Evolutionary conservation across 2,113 vertebrate genomes (phyloP), one percentile per base, ranked within the genome.

Genomic region (Xiphophorus couchianus): DNA sequence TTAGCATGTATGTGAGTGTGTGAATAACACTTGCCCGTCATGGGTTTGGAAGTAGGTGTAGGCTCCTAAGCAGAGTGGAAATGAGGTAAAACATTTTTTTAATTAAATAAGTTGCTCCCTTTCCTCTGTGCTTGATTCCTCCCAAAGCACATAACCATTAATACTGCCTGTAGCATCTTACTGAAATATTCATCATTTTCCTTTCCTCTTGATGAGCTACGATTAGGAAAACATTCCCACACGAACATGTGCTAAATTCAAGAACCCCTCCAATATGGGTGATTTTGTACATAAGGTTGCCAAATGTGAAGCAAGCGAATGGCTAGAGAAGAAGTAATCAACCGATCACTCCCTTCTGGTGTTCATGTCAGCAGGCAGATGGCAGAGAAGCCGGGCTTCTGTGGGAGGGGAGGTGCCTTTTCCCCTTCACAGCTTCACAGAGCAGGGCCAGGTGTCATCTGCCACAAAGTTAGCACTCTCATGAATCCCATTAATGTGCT

Each of bases 391-490:
- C 8, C 63, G 60, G 33, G 72, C 86, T 85, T 86, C 89, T 88
- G 90, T 72, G 77, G 44, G 44, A 76, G 77, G 76, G 84, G 81
- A 85, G 82, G 84, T 1, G 51, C 73, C 68, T 63, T 48, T 70
- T 76, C 65, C 65, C 82, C 51, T 58, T n/a, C 51, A 58, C 51
- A n/a, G 51, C 22, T 80, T 85, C 82, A 74, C 78, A 69, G 86
- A 90, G 82, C 76, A 78, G 58, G 54, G 80, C 81, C 89, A 88
- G 87, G 89, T 86, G 86, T 89, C 85, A 74, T 85, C 88, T 81
- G 86, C 76, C 58, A 42, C 81, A 73, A 74, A 71, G 81, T 82
- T 74, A 81, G 83, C 84, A 83, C 80, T 70, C 78, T 81, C 84
- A 78, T 80, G 82, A 88, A 89, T 87, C 66, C 9, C 74, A 84